Percentiles rank a stretch among this genome's conserved stretches.
phyloP scores from a whole-genome alignment of 2,888 invertebrate genomes.

The Microplitis manilae region DNA sequence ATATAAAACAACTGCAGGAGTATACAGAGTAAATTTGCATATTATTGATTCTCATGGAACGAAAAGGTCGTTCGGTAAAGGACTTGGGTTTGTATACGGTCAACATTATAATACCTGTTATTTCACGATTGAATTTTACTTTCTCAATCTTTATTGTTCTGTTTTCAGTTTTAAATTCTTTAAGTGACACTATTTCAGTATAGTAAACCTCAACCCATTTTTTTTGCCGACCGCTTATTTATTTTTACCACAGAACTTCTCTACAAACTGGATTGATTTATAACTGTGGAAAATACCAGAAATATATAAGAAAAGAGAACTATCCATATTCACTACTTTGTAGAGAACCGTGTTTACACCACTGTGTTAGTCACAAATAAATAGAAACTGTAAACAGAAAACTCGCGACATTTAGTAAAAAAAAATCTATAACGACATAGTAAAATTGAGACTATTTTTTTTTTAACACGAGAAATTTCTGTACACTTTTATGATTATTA shows the following conservation, averaged over 20 bases:
- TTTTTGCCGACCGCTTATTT: conserved; percentile 51
- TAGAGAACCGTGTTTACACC: conserved; percentile 20
- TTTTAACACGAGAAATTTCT: neutral
- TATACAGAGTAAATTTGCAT: conserved; percentile 47
- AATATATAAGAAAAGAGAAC: conserved; percentile 64
- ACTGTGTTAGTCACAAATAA: conserved; percentile 46
- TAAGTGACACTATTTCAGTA: conserved; percentile 57
- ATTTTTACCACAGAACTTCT: conserved; percentile 58
- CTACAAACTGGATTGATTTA: conserved; percentile 66
- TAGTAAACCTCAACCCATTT: conserved; percentile 51
- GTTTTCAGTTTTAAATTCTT: conserved; percentile 54
- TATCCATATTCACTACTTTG: conserved; percentile 38
- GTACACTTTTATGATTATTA: no score
- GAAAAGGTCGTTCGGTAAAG: conserved; percentile 42
- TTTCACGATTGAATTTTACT: conserved; percentile 49
- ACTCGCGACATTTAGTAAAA: neutral
- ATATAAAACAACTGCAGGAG: conserved; percentile 21
- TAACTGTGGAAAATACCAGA: conserved; percentile 70
- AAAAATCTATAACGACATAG: neutral
- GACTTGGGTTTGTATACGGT: conserved; percentile 44
- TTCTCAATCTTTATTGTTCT: conserved; percentile 50
- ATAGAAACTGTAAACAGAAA: conserved; percentile 45
- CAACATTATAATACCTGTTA: conserved; percentile 50
- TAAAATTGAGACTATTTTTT: neutral
- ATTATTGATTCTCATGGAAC: conserved; percentile 50